These are phyloP conservation scores for Odontesthes bonariensis DNA, from an alignment of 2,113 vertebrate genomes.

Conservation along the genomic window DNA sequence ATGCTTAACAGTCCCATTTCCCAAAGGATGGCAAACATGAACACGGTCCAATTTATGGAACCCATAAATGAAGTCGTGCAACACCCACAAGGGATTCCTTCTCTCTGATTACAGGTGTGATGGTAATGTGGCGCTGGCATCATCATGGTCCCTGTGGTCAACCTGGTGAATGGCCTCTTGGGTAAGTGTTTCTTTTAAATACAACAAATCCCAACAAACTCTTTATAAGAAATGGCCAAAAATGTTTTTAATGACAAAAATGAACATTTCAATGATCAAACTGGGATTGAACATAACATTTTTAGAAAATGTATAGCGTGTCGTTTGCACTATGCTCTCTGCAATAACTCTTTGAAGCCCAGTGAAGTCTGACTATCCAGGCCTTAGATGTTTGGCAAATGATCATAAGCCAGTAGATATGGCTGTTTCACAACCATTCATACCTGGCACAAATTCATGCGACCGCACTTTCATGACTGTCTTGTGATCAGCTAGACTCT, in stretches of 20 bases:
- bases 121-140: conserved; percentile 1
- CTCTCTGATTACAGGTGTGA: conserved; percentile 56
- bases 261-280: background rate
- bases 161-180: conserved; percentile 18
- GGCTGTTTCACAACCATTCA: conserved; percentile 25
- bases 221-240: background rate
- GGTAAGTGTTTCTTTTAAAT: conserved; percentile 23
- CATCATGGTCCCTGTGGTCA: conserved; percentile 14
- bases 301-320: too few relatives aligned
- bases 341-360: conserved; percentile 22
- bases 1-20: conserved; percentile 61
- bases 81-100: conserved; percentile 18
- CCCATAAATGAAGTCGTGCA: conserved; percentile 45
- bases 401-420: background rate
- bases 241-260: background rate
- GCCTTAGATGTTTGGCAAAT: conserved; percentile 20
- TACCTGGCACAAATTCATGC: conserved; percentile 21
- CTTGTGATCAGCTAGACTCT: conserved; percentile 10
- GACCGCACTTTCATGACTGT: background rate
- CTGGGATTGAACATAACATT: background rate
- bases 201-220: background rate
- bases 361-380: conserved; percentile 4
- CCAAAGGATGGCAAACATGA: conserved; percentile 45
- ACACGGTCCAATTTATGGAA: conserved; percentile 35
- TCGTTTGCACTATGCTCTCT: background rate